Conservation (phyloP, 1,140 invertebrate genomes). For the Pantala flavescens region DNA sequence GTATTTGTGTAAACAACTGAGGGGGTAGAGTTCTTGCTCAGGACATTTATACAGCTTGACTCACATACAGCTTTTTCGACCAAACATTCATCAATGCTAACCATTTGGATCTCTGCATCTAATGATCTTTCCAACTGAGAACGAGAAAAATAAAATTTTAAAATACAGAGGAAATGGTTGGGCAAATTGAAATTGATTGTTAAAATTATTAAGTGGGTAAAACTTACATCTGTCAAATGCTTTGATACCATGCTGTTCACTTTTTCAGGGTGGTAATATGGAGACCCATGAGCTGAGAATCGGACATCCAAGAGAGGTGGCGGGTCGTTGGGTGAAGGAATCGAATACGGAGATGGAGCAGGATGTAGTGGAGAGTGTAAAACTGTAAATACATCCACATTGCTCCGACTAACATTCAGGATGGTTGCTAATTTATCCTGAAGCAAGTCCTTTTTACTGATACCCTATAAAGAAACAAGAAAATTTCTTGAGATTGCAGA, state of each 20-base stretch:
- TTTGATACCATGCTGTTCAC: conserved; percentile 65
- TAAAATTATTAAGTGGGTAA: neutral
- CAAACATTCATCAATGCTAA: conserved; percentile 80
- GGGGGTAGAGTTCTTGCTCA: conserved; percentile 59
- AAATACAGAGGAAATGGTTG: conserved; percentile 22
- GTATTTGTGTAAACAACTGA: conserved; percentile 76
- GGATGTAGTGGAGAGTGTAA: conserved; percentile 52
- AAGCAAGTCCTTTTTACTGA: conserved; percentile 64
- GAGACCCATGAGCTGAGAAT: conserved; percentile 84
- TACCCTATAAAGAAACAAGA: conserved; percentile 31
- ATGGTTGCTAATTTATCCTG: conserved; percentile 56
- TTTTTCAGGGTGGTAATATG: conserved; percentile 76
- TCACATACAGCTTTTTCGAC: conserved; percentile 60
- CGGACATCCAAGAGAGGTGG: conserved; percentile 59
- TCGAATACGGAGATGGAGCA: conserved; percentile 31
- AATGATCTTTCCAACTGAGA: conserved; percentile 53
- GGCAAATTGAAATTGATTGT: neutral
- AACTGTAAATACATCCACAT: conserved; percentile 89
- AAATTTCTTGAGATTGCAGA: conserved; percentile 11
- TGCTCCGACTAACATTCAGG: conserved; percentile 62
- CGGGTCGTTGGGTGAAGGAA: neutral
- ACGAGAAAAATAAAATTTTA: too few species aligned
- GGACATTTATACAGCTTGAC: conserved; percentile 56
- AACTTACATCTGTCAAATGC: conserved; percentile 50
- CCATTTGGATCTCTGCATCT: conserved; percentile 61